Conservation (phyloP, 2,113 vertebrate genomes). For the Cettia cetti region DNA sequence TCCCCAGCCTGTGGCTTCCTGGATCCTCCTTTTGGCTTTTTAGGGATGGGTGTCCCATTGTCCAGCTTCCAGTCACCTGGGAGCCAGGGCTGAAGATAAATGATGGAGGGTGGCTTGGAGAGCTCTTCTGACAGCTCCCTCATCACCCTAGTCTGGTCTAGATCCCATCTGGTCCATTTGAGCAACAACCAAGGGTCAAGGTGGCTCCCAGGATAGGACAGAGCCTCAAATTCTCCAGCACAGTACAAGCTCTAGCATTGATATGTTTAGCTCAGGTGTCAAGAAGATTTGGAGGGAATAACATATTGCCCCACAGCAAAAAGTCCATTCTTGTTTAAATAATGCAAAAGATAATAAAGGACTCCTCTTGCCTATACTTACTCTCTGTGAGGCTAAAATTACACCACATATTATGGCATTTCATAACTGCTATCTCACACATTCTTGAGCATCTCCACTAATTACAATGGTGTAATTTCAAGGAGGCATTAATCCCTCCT, state of each 20-base stretch:
- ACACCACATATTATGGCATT: background rate
- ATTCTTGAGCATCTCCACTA: background rate
- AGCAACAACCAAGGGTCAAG: background rate
- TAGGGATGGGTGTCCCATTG: background rate
- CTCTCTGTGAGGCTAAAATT: background rate
- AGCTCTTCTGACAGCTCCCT: background rate
- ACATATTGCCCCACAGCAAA: rapidly evolving
- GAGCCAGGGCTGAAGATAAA: background rate
- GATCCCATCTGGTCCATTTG: background rate
- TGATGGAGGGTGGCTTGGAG: background rate
- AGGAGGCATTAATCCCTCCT: background rate
- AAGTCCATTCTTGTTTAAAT: background rate
- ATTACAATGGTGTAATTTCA: background rate
- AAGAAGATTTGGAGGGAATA: background rate
- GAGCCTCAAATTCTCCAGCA: background rate
- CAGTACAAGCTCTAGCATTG: background rate
- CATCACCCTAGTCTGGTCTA: background rate
- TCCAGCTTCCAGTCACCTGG: background rate
- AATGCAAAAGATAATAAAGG: background rate
- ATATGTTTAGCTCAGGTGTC: background rate
- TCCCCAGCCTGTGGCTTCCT: background rate
- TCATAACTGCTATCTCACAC: background rate
- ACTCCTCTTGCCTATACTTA: background rate
- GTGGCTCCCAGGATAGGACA: background rate
- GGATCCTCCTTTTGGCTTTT: background rate